Percentiles rank a stretch among this genome's conserved stretches.
phyloP scores from a whole-genome alignment of 2,888 invertebrate genomes.

The Nemurella pictetii region DNA sequence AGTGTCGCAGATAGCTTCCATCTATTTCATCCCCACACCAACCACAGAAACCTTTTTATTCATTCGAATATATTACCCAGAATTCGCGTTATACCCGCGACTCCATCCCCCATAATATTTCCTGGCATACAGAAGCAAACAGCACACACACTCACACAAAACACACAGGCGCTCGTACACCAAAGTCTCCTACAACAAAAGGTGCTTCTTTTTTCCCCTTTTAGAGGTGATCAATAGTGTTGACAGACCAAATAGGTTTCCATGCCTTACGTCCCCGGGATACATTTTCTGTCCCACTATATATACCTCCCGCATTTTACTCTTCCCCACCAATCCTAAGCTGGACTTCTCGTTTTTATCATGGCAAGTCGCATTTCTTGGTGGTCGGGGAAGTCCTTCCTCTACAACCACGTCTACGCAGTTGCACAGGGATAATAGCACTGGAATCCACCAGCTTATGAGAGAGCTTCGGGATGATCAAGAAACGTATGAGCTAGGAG shows the following conservation, averaged over 20 bases:
- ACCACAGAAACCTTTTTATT: not conserved
- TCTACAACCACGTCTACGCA: not conserved
- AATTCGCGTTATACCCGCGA: not conserved
- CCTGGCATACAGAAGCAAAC: not conserved
- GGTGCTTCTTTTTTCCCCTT: not conserved
- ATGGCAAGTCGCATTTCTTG: not conserved
- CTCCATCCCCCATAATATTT: not conserved
- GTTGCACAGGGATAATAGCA: not conserved
- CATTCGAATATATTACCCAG: not conserved
- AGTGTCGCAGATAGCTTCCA: not conserved
- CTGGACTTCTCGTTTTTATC: not conserved
- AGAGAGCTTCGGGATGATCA: not conserved
- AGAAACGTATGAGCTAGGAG: not conserved
- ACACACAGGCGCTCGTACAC: not conserved
- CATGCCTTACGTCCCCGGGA: not conserved
- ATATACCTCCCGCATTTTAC: not conserved
- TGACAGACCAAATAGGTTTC: not conserved
- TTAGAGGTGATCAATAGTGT: not conserved
- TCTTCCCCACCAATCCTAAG: not conserved
- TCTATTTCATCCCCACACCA: not conserved
- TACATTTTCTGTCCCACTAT: not conserved
- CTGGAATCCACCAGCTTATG: not conserved
- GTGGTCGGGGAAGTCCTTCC: not conserved
- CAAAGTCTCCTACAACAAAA: not conserved
- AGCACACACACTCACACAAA: too few relatives aligned